Evolutionary conservation across 2,113 vertebrate species (phyloP).

Genomic region (Astur gentilis): DNA sequence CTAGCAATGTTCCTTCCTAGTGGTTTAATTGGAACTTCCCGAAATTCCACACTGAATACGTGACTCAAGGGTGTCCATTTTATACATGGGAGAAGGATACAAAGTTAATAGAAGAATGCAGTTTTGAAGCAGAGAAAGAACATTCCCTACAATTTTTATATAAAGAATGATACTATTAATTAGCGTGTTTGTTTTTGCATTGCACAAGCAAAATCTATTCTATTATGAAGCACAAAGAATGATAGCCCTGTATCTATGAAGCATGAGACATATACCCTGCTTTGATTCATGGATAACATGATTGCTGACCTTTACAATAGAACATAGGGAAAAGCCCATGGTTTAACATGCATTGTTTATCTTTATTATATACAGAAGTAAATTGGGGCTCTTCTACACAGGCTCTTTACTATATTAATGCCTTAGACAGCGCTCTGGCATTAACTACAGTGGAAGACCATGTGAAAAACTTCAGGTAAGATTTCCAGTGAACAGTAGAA

Average conservation of each 20-base stretch:
- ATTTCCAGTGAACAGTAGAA: not conserved
- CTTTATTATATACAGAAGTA: slow-evolving; percentile 79
- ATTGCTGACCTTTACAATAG: not conserved
- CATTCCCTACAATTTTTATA: not conserved
- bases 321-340: not conserved
- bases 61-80: not conserved
- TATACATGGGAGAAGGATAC: not conserved
- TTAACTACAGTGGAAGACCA: slow-evolving; percentile 89
- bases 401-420: slow-evolving; percentile 89
- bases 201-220: not conserved
- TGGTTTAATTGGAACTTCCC: not conserved
- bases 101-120: not conserved
- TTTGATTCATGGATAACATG: not conserved
- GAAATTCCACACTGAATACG: not conserved
- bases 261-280: not conserved
- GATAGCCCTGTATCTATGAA: not conserved
- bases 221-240: not conserved
- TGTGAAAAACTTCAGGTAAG: slow-evolving; percentile 97
- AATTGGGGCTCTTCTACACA: slow-evolving; percentile 98
- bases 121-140: not conserved
- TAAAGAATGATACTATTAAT: not conserved
- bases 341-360: slow-evolving; percentile 6
- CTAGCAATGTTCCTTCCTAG: not conserved
- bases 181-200: not conserved
- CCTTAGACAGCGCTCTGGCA: slow-evolving; percentile 86